Percentiles rank a stretch among this genome's conserved stretches.
Evolutionary conservation across 2,113 vertebrate genomes (phyloP).

Genomic region (Myiagra hebetior): DNA sequence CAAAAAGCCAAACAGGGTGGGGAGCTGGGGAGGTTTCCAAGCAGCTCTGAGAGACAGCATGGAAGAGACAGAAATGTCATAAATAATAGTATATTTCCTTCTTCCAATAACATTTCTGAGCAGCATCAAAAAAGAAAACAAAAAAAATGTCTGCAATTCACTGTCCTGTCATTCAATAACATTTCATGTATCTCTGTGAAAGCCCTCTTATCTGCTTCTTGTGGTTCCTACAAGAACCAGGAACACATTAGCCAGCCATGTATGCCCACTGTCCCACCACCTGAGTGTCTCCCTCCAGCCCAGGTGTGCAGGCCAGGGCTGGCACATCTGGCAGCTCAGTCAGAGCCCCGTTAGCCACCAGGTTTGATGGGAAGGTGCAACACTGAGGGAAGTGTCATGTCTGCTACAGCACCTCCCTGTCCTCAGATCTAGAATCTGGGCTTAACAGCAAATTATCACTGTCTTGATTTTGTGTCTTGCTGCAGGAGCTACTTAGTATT

Average conservation of each 20-base stretch:
- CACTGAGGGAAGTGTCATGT: not conserved
- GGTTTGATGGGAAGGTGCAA: not conserved
- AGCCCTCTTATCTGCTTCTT: not conserved
- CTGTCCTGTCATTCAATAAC: not conserved
- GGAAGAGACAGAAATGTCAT: not conserved
- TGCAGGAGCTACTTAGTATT: not conserved
- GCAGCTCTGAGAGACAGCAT: not conserved
- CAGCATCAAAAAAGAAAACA: not conserved
- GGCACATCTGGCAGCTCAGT: not conserved
- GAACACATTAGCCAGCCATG: rapidly evolving
- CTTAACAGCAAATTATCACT: not conserved
- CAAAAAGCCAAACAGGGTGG: not conserved
- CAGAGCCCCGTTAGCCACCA: not conserved
- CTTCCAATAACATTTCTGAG: not conserved
- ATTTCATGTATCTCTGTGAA: not conserved
- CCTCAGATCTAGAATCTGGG: not conserved
- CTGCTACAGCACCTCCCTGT: not conserved
- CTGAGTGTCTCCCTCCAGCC: not conserved
- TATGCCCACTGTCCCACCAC: not conserved
- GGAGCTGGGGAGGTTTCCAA: not conserved
- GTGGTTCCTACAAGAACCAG: not conserved
- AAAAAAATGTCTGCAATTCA: not conserved
- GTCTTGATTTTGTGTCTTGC: not conserved
- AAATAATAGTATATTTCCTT: not conserved
- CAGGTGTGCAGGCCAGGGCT: not conserved